Percentiles rank a stretch among this genome's conserved stretches.
Evolutionary conservation across 1,140 invertebrate species (phyloP).

Genomic region (Xylocopa sonorina): DNA sequence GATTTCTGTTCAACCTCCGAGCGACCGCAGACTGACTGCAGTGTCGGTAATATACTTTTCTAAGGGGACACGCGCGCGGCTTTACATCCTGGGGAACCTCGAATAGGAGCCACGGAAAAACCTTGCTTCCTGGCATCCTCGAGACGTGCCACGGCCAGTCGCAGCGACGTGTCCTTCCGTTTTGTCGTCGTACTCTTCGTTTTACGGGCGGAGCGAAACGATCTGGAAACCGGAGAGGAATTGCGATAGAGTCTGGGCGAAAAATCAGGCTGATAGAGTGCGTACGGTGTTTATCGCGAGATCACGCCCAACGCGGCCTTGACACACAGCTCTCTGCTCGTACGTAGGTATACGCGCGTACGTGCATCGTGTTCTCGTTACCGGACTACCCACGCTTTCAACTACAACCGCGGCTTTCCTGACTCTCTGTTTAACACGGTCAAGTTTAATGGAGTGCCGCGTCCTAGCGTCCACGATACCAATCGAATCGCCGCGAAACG

Average conservation of each 20-base stretch:
- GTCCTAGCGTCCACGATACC: slow-evolving; percentile 6
- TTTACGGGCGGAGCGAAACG: not conserved
- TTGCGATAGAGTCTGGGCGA: not conserved
- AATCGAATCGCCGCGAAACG: not conserved
- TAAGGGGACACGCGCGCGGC: too few species aligned
- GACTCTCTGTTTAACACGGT: slow-evolving; percentile 29
- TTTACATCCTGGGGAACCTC: not conserved
- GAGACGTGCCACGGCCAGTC: too few species aligned
- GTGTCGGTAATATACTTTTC: not conserved
- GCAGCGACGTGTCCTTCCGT: too few species aligned
- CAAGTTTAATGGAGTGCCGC: slow-evolving; percentile 39
- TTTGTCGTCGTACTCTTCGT: too few species aligned
- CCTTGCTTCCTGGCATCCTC: not conserved
- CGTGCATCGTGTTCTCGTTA: slow-evolving; percentile 19
- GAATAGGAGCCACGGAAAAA: too few species aligned
- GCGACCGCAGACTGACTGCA: slow-evolving; percentile 9
- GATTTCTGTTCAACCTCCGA: not conserved
- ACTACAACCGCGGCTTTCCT: slow-evolving; percentile 6
- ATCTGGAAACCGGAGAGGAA: not conserved
- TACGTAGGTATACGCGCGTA: not conserved
- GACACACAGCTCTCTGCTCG: slow-evolving; percentile 29
- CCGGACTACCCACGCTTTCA: not conserved
- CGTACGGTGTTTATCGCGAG: not conserved
- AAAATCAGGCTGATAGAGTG: not conserved
- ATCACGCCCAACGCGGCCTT: slow-evolving; percentile 9